Base-by-base conservation (phyloP, 2,113 vertebrate species). In the Dipodomys stephensi region DNA sequence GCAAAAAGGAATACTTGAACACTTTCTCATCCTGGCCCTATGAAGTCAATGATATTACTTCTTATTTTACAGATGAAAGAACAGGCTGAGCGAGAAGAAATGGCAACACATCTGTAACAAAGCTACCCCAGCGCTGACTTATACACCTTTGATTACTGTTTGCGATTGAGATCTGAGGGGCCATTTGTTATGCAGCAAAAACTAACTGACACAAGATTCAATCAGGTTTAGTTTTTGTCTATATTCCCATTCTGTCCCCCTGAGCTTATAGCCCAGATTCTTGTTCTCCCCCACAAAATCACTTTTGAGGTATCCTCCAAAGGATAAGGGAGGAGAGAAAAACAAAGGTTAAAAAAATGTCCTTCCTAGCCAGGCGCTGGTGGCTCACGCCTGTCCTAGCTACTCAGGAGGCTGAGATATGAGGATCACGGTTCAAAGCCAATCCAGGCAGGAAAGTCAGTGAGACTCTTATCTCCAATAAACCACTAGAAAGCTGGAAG, bases 161-260 rank as follows among this genome's bases (percentile, higher is more conserved):
- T 78, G n/a, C 27, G 6, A 44, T 35, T 77, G 74, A 53, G 46
- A 71, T 73, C 30, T 32, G 5, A 16, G n/a, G 49, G 71, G 16
- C 8, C 78, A 27, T 9, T 57, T 79, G 71, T 89, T 49, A 91
- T 15, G 46, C 22, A 93, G 90, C 32, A 71, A 87, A 25, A 87
- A 62, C 68, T 87, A 80, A 88, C 39, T 27, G 60, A 60, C 68
- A 77, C n/a, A 86, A 18, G 15, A 91, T 69, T 95, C 7, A 81
- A 81, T 44, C 15, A 30, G n/a, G 32, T 85, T 67, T 88, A 27
- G n/a, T 72, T 89, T 49, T 53, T 0, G 39, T 87, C 53, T 67
- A 60, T 28, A 32, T 88, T 46, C 46, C 62, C 19, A 7, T 80
- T 76, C 73, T 85, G n/a, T 64, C 23, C 46, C 74, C 77, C 64